These are phyloP conservation scores for Yponomeuta malinellus DNA, from an alignment of 2,888 invertebrate species.

Conservation along the genomic window DNA sequence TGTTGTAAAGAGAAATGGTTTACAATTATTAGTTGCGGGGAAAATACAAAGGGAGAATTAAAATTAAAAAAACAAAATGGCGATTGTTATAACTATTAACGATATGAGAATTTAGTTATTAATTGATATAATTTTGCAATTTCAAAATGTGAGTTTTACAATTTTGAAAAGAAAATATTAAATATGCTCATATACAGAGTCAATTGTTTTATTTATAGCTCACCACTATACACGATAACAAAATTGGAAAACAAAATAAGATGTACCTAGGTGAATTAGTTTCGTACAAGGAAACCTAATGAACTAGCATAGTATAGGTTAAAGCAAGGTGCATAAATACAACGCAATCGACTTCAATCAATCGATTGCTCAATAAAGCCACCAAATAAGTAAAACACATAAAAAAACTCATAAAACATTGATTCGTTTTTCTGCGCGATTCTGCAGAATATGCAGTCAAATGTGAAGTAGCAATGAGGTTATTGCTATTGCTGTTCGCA, in stretches of 20 bases:
- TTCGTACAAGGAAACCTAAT: slow-evolving; percentile 28
- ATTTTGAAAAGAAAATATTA: slow-evolving; percentile 76
- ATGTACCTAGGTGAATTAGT: no score
- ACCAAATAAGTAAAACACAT: not conserved
- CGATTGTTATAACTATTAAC: slow-evolving; percentile 72
- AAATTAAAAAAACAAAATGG: slow-evolving; percentile 51
- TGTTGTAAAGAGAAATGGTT: slow-evolving; percentile 69
- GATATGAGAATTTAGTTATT: slow-evolving; percentile 72
- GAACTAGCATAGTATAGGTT: not conserved
- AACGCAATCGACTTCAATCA: not conserved
- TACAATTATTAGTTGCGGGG: slow-evolving; percentile 71
- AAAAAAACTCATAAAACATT: slow-evolving; percentile 4
- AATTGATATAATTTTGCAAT: slow-evolving; percentile 65
- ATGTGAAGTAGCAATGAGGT: slow-evolving; percentile 31
- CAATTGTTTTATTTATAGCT: slow-evolving; percentile 28
- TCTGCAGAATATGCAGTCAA: not conserved
- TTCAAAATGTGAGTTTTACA: slow-evolving; percentile 77
- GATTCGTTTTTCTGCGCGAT: not conserved
- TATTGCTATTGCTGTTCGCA: slow-evolving; percentile 29
- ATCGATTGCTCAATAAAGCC: not conserved
- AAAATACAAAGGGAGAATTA: slow-evolving; percentile 51
- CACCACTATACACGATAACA: slow-evolving; percentile 40
- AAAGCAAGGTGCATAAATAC: slow-evolving; percentile 15
- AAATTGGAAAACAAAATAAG: slow-evolving; percentile 23
- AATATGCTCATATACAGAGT: slow-evolving; percentile 72